Conservation (phyloP, 2,113 vertebrate genomes). For the Alligator mississippiensis region DNA sequence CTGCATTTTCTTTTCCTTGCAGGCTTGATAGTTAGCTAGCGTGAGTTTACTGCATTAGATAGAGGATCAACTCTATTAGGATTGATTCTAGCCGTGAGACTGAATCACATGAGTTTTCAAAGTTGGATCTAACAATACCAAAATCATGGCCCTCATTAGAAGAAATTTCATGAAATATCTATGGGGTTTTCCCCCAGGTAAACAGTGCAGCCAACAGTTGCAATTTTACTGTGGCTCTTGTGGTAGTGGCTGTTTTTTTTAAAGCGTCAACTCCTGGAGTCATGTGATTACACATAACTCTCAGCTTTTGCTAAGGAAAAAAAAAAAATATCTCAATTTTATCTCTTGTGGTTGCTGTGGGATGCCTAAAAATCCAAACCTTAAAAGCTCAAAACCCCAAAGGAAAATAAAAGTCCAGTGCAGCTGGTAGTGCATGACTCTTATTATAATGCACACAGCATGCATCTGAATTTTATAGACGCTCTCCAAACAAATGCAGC, state of each 20-base stretch:
- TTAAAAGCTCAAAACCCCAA: neutral
- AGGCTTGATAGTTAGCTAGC: neutral
- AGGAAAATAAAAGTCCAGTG: neutral
- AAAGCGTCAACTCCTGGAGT: neutral
- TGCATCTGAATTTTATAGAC: neutral
- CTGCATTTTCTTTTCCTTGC: neutral
- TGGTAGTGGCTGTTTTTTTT: neutral
- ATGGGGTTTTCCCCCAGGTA: neutral
- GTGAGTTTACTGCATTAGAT: neutral
- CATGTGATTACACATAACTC: neutral
- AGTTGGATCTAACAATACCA: neutral
- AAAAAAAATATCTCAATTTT: neutral
- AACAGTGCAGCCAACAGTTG: neutral
- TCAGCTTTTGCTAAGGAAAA: neutral
- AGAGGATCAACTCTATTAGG: neutral
- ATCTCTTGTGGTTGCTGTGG: neutral
- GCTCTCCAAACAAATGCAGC: neutral
- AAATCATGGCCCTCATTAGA: neutral
- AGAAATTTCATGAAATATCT: neutral
- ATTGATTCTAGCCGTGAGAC: neutral
- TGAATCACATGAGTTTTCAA: accelerated
- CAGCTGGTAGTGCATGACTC: neutral
- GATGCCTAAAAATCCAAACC: neutral
- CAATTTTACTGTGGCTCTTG: neutral
- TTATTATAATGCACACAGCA: neutral